Conservation (phyloP, 2,888 invertebrate genomes). For the Ochropacha duplaris region DNA sequence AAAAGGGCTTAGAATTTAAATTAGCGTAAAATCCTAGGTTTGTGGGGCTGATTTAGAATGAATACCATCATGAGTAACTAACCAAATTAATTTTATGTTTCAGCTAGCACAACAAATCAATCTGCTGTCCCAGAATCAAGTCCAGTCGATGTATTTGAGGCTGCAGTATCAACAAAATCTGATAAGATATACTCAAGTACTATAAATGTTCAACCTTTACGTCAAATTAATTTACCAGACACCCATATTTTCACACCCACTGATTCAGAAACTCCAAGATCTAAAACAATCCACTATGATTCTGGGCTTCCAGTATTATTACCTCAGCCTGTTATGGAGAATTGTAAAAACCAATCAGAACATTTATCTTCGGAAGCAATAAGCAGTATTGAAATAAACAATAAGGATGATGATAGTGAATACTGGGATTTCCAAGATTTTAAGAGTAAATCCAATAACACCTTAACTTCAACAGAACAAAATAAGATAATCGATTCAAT, state of each 20-base stretch:
- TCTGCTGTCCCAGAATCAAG: slow-evolving; percentile 42
- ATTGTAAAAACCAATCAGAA: slow-evolving; percentile 28
- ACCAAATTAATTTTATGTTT: slow-evolving; percentile 32
- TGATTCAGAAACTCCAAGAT: slow-evolving; percentile 77
- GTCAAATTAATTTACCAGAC: slow-evolving; percentile 77
- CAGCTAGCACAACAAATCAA: slow-evolving; percentile 67
- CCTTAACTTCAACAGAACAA: slow-evolving; percentile 10
- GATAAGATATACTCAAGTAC: slow-evolving; percentile 69
- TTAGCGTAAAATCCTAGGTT: too few relatives aligned
- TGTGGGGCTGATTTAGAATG: not conserved
- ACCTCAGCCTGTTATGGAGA: slow-evolving; percentile 42
- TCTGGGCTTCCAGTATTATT: slow-evolving; percentile 52
- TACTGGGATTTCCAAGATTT: slow-evolving; percentile 78
- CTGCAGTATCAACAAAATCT: slow-evolving; percentile 48
- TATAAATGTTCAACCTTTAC: slow-evolving; percentile 66
- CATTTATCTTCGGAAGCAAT: slow-evolving; percentile 17
- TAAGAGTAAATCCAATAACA: slow-evolving; percentile 40
- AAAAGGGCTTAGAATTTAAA: too few relatives aligned
- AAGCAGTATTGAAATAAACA: slow-evolving; percentile 18
- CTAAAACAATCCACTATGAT: slow-evolving; percentile 78
- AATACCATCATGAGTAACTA: slow-evolving; percentile 7
- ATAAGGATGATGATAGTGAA: slow-evolving; percentile 51
- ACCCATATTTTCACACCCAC: slow-evolving; percentile 80
- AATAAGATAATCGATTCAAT: slow-evolving; percentile 9
- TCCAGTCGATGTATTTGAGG: slow-evolving; percentile 62